These are phyloP conservation scores for Sminthurides bifidus DNA, from an alignment of 1,140 invertebrate species.

Conservation along the genomic window DNA sequence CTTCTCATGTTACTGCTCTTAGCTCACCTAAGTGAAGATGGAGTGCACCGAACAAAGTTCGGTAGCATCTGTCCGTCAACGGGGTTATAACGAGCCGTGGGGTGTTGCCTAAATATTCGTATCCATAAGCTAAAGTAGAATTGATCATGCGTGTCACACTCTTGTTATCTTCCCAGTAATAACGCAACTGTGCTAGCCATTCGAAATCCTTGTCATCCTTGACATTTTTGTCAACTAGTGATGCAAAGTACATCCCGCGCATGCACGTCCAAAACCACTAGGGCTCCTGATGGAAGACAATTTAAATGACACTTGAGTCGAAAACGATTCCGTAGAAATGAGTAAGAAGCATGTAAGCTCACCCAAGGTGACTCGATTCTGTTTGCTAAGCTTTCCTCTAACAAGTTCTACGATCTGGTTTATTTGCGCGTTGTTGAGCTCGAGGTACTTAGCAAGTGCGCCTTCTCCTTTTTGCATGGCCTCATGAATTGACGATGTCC, in stretches of 20 bases:
- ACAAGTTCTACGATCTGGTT: constrained; percentile 79
- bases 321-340: constrained; percentile 2
- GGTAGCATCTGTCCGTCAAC: constrained; percentile 80
- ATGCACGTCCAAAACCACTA: constrained; percentile 87
- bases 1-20: constrained; percentile 9
- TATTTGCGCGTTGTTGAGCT: constrained; percentile 52
- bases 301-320: background rate
- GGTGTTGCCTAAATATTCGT: constrained; percentile 87
- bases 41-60: constrained; percentile 80
- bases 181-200: constrained; percentile 82
- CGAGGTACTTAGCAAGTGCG: constrained; percentile 44
- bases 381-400: constrained; percentile 67
- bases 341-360: background rate
- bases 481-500: constrained; percentile 74
- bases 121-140: constrained; percentile 76
- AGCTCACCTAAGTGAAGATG: constrained; percentile 51
- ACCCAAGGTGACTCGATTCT: constrained; percentile 77
- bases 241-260: constrained; percentile 69
- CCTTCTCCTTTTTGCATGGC: constrained; percentile 48
- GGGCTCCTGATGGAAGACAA: constrained; percentile 46
- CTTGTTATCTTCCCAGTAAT: constrained; percentile 76
- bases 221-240: constrained; percentile 58
- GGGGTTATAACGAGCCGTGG: constrained; percentile 77
- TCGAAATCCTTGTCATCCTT: constrained; percentile 65
- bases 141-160: constrained; percentile 84